phyloP scores from a whole-genome alignment of 2,113 vertebrate genomes.

The Coryphaenoides rupestris region DNA sequence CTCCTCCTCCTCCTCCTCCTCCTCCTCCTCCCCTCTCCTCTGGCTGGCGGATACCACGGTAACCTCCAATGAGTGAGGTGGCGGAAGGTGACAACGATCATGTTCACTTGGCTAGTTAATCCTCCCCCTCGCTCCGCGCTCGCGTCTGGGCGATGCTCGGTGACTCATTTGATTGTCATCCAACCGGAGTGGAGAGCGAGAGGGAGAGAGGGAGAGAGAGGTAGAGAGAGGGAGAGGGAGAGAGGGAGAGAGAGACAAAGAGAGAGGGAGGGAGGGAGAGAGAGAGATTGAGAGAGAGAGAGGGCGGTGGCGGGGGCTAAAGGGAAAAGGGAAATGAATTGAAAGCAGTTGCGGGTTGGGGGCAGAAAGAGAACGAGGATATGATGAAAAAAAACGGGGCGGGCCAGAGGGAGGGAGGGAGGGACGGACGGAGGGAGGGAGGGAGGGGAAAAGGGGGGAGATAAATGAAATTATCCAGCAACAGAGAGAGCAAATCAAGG shows the following conservation, averaged over 20 bases:
- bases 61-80: constrained; percentile 76
- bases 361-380: not conserved
- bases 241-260: constrained; percentile 23
- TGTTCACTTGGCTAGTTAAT: constrained; percentile 84
- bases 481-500: not conserved
- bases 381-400: not conserved
- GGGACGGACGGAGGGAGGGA: not conserved
- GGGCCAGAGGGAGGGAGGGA: not conserved
- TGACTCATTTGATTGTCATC: constrained; percentile 89
- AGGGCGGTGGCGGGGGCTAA: not conserved
- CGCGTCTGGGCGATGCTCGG: constrained; percentile 65
- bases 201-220: constrained; percentile 11
- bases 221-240: not conserved
- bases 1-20: too few species aligned
- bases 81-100: constrained; percentile 83
- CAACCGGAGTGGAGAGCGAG: constrained; percentile 72
- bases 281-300: not conserved
- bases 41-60: constrained; percentile 71
- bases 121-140: constrained; percentile 77
- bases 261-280: constrained; percentile 62
- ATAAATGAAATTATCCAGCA: not conserved
- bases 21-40: constrained; percentile 41
- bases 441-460: not conserved
- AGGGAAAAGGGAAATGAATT: not conserved
- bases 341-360: not conserved